These are phyloP conservation scores for Mellilla xanthometata DNA, from an alignment of 2,888 invertebrate species.

Conservation along the genomic window DNA sequence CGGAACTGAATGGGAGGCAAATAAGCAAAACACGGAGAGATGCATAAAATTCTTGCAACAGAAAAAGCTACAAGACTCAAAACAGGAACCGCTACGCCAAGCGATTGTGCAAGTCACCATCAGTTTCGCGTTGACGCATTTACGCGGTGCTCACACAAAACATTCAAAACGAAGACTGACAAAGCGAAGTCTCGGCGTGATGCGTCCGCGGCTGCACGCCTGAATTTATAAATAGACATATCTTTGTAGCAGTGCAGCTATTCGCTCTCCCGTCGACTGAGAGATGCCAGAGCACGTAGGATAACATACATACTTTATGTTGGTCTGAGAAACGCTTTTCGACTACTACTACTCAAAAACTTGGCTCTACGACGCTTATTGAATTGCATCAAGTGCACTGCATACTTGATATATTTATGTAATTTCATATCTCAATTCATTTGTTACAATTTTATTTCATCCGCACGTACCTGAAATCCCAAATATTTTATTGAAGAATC, in stretches of 20 bases:
- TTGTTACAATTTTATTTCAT: no score
- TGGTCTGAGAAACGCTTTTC: no score
- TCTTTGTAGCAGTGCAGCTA: conserved; percentile 63
- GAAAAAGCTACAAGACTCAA: not conserved
- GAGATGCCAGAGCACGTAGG: conserved; percentile 54
- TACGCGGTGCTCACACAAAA: conserved; percentile 37
- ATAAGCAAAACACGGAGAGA: no score
- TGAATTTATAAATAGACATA: conserved; percentile 76
- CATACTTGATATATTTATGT: no score
- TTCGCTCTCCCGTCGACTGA: conserved; percentile 73
- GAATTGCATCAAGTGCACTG: no score
- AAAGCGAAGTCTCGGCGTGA: conserved; percentile 52
- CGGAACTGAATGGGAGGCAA: no score
- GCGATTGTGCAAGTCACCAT: conserved; percentile 33
- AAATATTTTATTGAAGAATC: no score
- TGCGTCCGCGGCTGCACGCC: conserved; percentile 65
- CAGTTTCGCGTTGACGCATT: conserved; percentile 29
- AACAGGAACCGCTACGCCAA: conserved; percentile 10
- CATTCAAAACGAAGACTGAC: conserved; percentile 62
- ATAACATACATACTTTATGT: conserved; percentile 20
- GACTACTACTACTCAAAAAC: no score
- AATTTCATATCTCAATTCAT: no score
- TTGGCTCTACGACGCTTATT: no score
- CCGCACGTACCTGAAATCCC: no score
- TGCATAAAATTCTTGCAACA: no score